phyloP scores from a whole-genome alignment of 2,797 vertebrate genomes.

The Hapalemur alaotrensis region DNA sequence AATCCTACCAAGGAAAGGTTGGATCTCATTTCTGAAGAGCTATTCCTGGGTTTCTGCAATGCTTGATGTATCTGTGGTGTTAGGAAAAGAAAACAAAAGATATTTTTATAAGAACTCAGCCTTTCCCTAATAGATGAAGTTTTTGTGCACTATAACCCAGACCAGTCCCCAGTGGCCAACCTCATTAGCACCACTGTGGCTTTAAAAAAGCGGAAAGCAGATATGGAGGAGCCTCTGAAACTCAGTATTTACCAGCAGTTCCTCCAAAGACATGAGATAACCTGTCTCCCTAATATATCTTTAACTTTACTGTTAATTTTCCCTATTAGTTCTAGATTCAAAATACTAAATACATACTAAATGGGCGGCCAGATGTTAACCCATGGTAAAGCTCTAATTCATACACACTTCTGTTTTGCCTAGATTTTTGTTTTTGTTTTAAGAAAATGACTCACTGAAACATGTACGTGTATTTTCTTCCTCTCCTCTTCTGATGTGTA shows the following conservation, averaged over 20 bases:
- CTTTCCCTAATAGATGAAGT: background rate
- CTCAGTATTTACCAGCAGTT: background rate
- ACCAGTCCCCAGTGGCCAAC: background rate
- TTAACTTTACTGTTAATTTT: constrained; percentile 12
- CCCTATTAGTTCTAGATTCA: background rate
- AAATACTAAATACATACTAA: background rate
- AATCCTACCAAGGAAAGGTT: background rate
- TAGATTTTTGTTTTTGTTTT: constrained; percentile 53
- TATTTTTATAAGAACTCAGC: constrained; percentile 1
- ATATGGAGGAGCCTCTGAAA: background rate
- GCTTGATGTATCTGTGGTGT: background rate
- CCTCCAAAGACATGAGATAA: background rate
- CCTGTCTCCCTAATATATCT: background rate
- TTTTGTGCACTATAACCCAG: background rate
- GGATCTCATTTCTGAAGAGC: constrained; percentile 38
- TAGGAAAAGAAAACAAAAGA: constrained; percentile 22
- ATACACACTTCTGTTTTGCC: background rate
- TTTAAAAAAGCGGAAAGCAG: constrained; percentile 24
- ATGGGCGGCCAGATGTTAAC: background rate
- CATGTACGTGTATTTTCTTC: background rate
- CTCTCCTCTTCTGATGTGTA: constrained; percentile 41
- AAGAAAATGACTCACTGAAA: constrained; percentile 67
- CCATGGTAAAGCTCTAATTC: background rate
- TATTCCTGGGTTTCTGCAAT: background rate
- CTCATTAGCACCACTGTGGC: background rate